Evolutionary conservation across 2,888 invertebrate genomes (phyloP), one percentile per base, ranked within the genome.

Genomic region (Physocephala rufipes): DNA sequence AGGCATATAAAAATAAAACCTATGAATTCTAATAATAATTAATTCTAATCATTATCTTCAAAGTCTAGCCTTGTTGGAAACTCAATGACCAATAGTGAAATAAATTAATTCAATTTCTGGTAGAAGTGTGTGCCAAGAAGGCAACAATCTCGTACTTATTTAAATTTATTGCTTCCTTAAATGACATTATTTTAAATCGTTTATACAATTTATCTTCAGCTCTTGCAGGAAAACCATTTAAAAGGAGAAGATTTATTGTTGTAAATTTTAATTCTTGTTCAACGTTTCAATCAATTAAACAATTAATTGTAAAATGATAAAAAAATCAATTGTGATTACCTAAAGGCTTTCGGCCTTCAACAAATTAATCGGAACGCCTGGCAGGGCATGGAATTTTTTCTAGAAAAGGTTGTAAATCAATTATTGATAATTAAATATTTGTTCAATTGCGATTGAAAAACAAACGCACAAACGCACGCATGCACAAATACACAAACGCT

Each of bases 341-440:
- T 45, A 45, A 63, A 47, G 3, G 1, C 16, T 47, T 24, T 13
- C 36, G 36, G 36, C 9, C 36, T 7, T 36, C 36, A 36, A 36
- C 9, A 9, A 9, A 36, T 36, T 4, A 9, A 36, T 36, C 5
- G 9, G 9, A 36, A 36, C 19, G 26, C 55, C 19, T 15, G 28
- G 1, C 13, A 19, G 26, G 7, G 15, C 24, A 24, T 36, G 36
- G 36, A 36, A 36, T 36, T 36, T 36, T 36, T 36, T 36, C 5
- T 36, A 9, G 36, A 47, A 63, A 26, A 21, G 12, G 21, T 47
- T 63, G 43, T n/a, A 63, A 63, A 47, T 47, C 63, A 63, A 63
- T 63, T 63, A 63, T 63, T 63, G 26, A 1, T 36, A 28, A 28
- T 9, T 59, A 30, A 1, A 15, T 13, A 9, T 16, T 19, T 16